These are phyloP conservation scores for Eolophus roseicapilla DNA, from an alignment of 2,113 vertebrate genomes.

Conservation along the genomic window DNA sequence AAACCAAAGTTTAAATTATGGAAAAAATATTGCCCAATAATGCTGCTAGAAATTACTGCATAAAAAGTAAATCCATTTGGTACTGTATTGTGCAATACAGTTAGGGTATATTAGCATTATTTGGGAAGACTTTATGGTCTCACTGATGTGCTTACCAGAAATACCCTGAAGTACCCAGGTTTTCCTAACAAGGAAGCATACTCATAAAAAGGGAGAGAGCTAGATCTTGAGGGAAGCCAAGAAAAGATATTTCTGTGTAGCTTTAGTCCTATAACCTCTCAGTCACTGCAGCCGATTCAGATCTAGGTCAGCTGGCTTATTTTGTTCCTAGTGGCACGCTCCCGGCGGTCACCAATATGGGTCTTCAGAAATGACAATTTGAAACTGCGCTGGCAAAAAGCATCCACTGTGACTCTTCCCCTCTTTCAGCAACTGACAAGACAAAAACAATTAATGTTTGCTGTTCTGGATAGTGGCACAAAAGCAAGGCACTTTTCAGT, in stretches of 20 bases:
- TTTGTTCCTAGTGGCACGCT: conserved; percentile 1
- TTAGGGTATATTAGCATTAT: not conserved
- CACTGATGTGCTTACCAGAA: not conserved
- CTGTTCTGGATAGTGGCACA: not conserved
- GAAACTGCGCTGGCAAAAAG: not conserved
- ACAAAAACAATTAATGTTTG: not conserved
- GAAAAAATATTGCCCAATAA: not conserved
- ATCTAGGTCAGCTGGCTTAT: not conserved
- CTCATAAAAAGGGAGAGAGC: not conserved
- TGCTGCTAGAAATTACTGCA: not conserved
- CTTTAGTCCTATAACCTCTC: not conserved
- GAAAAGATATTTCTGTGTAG: not conserved
- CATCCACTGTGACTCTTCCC: not conserved
- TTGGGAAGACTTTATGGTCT: not conserved
- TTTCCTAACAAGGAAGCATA: not conserved
- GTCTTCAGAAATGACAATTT: not conserved
- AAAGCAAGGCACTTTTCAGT: not conserved
- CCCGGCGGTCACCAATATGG: not conserved
- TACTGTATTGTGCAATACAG: not conserved
- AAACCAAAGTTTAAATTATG: not conserved
- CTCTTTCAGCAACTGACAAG: not conserved
- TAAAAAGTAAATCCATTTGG: not conserved
- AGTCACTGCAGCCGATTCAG: not conserved
- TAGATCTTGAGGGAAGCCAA: not conserved
- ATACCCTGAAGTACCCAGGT: not conserved